phyloP scores from a whole-genome alignment of 2,888 invertebrate species.

The Xestia rhomboidea region DNA sequence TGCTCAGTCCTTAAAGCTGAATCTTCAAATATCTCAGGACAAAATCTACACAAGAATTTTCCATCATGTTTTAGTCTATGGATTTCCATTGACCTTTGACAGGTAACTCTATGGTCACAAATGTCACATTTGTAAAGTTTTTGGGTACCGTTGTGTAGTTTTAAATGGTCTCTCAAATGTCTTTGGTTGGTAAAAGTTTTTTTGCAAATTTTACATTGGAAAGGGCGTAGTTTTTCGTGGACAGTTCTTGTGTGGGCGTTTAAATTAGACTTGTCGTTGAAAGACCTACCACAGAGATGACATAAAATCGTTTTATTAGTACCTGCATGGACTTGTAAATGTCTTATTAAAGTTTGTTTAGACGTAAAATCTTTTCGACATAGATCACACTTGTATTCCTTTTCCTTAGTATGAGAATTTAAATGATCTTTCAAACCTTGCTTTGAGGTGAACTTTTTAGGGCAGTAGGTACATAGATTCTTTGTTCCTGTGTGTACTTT shows the following conservation, averaged over 20 bases:
- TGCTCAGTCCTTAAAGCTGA: neutral
- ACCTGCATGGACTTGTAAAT: constrained; percentile 48
- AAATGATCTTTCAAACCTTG: constrained; percentile 4
- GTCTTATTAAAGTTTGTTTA: constrained; percentile 43
- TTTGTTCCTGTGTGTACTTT: constrained; percentile 2
- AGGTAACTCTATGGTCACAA: constrained; percentile 25
- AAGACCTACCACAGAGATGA: constrained; percentile 49
- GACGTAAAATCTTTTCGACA: constrained; percentile 77
- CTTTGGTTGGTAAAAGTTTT: constrained; percentile 39
- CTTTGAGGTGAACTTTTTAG: neutral
- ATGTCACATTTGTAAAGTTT: constrained; percentile 30
- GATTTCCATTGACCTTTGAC: constrained; percentile 11
- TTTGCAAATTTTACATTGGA: constrained; percentile 32
- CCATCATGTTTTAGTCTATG: constrained; percentile 55
- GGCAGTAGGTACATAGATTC: constrained; percentile 26
- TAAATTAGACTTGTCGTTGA: constrained; percentile 52
- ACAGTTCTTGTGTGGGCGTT: constrained; percentile 38
- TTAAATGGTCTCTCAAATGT: constrained; percentile 40
- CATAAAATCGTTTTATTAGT: constrained; percentile 43
- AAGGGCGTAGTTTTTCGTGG: constrained; percentile 47
- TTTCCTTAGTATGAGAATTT: constrained; percentile 53
- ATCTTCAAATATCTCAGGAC: constrained; percentile 30
- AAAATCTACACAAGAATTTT: constrained; percentile 47
- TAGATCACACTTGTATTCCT: constrained; percentile 73
- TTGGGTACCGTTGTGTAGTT: neutral